Conservation (phyloP, 2,113 vertebrate genomes). For the Mobula hypostoma region DNA sequence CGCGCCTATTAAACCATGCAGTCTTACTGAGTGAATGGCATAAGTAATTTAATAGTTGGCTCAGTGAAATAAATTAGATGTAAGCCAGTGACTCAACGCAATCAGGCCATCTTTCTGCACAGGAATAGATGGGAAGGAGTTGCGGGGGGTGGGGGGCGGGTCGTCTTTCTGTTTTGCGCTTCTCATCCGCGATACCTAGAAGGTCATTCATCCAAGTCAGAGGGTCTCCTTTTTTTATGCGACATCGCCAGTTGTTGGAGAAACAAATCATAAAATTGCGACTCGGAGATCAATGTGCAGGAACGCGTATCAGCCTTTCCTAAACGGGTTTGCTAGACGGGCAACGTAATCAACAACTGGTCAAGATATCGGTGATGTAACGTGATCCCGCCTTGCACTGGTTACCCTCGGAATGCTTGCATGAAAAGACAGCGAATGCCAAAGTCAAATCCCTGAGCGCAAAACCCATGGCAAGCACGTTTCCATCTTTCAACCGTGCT, state of each 20-base stretch:
- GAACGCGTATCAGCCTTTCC: neutral
- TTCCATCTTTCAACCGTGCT: conserved; percentile 41
- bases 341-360: conserved; percentile 3
- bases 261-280: conserved; percentile 73
- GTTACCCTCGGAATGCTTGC: conserved; percentile 19
- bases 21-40: neutral
- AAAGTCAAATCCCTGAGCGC: neutral
- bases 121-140: conserved; percentile 41
- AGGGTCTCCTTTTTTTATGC: conserved; percentile 49
- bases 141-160: conserved; percentile 34
- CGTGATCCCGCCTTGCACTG: conserved; percentile 48
- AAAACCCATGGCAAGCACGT: conserved; percentile 43
- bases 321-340: neutral
- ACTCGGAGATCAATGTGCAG: conserved; percentile 78
- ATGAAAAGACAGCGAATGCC: conserved; percentile 37
- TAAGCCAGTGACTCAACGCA: conserved; percentile 73
- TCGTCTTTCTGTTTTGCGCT: conserved; percentile 70
- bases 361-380: neutral
- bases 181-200: conserved; percentile 51
- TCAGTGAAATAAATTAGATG: conserved; percentile 61
- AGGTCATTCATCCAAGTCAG: conserved; percentile 66
- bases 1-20: neutral
- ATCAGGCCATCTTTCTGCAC: conserved; percentile 57
- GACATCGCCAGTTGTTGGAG: conserved; percentile 61
- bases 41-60: conserved; percentile 58